Evolutionary conservation across 2,113 vertebrate species (phyloP), one percentile per base, ranked within the genome.

Genomic region (Gobius niger): DNA sequence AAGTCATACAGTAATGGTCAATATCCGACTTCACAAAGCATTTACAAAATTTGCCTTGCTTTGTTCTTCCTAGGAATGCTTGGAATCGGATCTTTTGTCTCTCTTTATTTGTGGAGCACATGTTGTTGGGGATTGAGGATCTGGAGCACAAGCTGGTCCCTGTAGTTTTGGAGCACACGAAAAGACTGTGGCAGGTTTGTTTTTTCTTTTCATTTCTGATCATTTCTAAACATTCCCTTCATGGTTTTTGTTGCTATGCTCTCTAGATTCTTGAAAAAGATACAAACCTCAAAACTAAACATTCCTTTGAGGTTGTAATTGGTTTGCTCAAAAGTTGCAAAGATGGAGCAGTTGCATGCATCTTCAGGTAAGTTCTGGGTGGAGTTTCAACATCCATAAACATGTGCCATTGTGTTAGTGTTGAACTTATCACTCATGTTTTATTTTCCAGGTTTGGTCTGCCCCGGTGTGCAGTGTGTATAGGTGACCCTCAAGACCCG

Each of bases 81-180:
- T 98, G 97, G 97, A 94, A 86, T 75, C 90, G 91, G 0, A 87
- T 98, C 49, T 94, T 93, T 61, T 91, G 92, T 41, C 67, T 96
- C 47, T 93, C 94, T 0, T 90, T 99, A 2, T 98, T 98, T 46
- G 89, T 96, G 84, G 96, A 98, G 15, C 95, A 98, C 0, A 90
- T 98, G 54, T 4, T 96, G 0, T 0, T 95, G 44, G 93, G 87
- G 51, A 88, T 90, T 0, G 56, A 85, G 61, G 15, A 67, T 0
- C 18, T 86, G 3, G 80, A 93, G 53, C 77, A 85, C 0, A 90
- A 93, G 16, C 78, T 98, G n/a, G 11, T 73, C 15, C 15, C n/a
- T 2, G 42, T 95, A 9, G 85, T 96, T 70, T 81, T 90, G 15
- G 44, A 80, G 1, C 84, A 91, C 0, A 90, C 91, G 15, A 34